Percentiles rank a stretch among this genome's conserved stretches.
Evolutionary conservation across 2,888 invertebrate species (phyloP).

Genomic region (Cylloceria caligata): DNA sequence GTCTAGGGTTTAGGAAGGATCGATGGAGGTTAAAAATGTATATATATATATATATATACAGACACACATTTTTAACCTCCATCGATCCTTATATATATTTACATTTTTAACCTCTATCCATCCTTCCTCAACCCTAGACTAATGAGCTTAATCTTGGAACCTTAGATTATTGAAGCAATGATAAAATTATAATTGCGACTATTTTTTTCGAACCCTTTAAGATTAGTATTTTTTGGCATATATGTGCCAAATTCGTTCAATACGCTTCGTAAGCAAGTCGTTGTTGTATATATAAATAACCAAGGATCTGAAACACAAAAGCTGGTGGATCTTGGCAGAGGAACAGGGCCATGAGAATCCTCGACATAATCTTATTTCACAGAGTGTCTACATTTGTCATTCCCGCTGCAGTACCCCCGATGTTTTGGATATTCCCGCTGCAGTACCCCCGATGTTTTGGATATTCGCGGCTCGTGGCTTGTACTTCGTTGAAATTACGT

Average conservation of each 20-base stretch:
- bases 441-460: slow-evolving; percentile 15
- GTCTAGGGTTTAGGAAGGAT: too few species aligned
- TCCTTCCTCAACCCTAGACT: too few species aligned
- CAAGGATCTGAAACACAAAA: not conserved
- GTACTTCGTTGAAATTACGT: slow-evolving; percentile 65
- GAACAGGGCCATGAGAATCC: not conserved
- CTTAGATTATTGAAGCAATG: too few species aligned
- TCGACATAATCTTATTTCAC: slow-evolving; percentile 26
- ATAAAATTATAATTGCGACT: too few species aligned
- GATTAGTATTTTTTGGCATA: too few species aligned
- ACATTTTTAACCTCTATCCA: too few species aligned
- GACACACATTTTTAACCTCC: too few species aligned
- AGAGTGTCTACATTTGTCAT: slow-evolving; percentile 58
- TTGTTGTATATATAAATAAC: not conserved
- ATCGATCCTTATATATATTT: too few species aligned
- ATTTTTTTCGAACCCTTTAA: too few species aligned
- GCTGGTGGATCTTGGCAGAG: not conserved
- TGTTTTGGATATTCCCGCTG: slow-evolving; percentile 33
- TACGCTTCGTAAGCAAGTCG: not conserved
- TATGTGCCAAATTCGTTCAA: not conserved
- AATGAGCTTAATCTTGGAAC: too few species aligned
- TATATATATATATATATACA: too few species aligned
- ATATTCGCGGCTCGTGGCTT: slow-evolving; percentile 52
- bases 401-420: slow-evolving; percentile 12
- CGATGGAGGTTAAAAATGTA: too few species aligned